Evolutionary conservation across 2,797 vertebrate species (phyloP), one percentile per base, ranked within the genome.

Genomic region (Coendou prehensilis): DNA sequence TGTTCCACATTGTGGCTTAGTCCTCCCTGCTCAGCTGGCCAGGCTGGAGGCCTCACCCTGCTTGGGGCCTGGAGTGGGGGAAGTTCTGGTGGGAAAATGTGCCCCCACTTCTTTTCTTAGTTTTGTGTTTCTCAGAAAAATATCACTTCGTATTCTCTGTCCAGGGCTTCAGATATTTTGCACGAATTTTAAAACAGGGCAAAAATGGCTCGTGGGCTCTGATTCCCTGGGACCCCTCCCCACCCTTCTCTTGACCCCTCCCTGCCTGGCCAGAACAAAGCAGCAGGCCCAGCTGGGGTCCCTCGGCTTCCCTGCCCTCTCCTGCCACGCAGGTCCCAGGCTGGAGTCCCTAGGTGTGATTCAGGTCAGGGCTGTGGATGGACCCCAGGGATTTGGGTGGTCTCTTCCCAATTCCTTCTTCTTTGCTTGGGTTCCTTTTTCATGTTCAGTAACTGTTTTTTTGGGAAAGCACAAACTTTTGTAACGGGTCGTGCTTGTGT

Each of bases 401-500:
- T 79, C 91, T 96, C 94, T 91, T 90, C 96, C 94, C 88, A 84
- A 95, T 96, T 95, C 95, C 96, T 97, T 96, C 97, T 97, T 98
- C 98, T 98, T 98, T 97, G 98, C 98, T 99, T 98, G 95, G 97
- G 98, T 98, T 99, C 98, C 97, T 98, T 98, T 97, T 97, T 94
- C 97, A 98, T 96, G 83, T 98, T 97, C 91, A 94, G 98, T 98
- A 98, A 98, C 98, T 98, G 99, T 99, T 99, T 90, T 93, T 98
- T 41, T 41, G 2, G 98, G 98, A 98, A 99, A 99, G 99, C 99
- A 99, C 99, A 99, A 99, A 98, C 98, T 99, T 99, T 98, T 99
- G 99, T 99, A 99, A 98, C 98, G 99, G 98, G 98, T 98, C 98
- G 99, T 99, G 99, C 99, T 99, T 98, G 98, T 99, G 99, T 99